Percentiles rank a stretch among this genome's conserved stretches.
Conservation (phyloP, 2,888 invertebrate species). For the Aspidiotus destructor region DNA sequence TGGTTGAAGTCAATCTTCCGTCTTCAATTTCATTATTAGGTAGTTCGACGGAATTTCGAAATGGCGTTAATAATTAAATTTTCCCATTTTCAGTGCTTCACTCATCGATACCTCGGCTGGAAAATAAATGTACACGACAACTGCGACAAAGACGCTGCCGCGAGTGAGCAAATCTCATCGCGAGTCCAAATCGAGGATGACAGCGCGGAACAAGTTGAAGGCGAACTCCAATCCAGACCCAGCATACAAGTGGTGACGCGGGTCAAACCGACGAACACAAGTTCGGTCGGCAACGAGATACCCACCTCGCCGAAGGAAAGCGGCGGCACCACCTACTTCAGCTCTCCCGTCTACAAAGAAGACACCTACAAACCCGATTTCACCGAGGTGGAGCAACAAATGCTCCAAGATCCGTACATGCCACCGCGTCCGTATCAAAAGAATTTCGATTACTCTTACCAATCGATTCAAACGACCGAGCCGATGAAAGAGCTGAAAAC, state of each 20-base stretch:
- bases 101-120: constrained; percentile 89
- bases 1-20: too few relatives aligned
- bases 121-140: constrained; percentile 83
- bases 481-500: constrained; percentile 20
- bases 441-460: constrained; percentile 26
- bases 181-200: constrained; percentile 40
- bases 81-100: constrained; percentile 65
- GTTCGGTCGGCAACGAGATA: constrained; percentile 1
- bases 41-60: background rate
- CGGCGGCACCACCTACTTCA: constrained; percentile 9
- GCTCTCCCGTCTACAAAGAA: constrained; percentile 26
- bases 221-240: constrained; percentile 48
- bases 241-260: constrained; percentile 58
- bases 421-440: constrained; percentile 32
- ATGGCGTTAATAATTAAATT: background rate
- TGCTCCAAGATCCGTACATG: constrained; percentile 28
- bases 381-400: background rate
- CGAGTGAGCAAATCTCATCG: constrained; percentile 48
- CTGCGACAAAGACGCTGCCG: constrained; percentile 54
- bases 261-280: constrained; percentile 48
- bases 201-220: constrained; percentile 41
- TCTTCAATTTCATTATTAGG: too few relatives aligned
- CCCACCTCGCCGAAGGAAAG: constrained; percentile 9
- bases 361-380: constrained; percentile 31
- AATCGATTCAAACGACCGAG: constrained; percentile 26